A percentile compares a stretch with the other conserved stretches of the same genome.
Conservation (phyloP, 92 coral and sea anemone species). For the Porites divaricata region DNA sequence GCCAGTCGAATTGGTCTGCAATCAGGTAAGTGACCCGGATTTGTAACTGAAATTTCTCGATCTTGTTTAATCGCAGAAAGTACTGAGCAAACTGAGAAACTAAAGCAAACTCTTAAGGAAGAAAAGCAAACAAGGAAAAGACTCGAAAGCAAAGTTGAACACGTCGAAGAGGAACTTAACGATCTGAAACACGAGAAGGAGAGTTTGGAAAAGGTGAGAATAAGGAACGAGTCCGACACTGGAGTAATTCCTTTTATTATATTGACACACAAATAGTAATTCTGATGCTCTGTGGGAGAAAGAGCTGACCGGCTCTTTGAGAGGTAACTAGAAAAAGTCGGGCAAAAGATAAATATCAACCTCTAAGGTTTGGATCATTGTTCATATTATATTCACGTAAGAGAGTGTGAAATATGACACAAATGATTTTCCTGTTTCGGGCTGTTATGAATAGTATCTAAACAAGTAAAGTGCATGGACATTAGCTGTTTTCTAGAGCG, state of each 20-base stretch:
- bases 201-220: slow-evolving; percentile 84
- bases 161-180: slow-evolving; percentile 87
- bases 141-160: slow-evolving; percentile 83
- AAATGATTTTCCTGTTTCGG: no score
- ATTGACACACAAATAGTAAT: no score
- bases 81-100: slow-evolving; percentile 68
- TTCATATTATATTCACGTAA: no score
- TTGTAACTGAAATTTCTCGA: background rate
- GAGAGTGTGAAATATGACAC: no score
- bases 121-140: slow-evolving; percentile 92
- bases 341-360: no score
- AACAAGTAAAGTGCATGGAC: background rate
- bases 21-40: no score
- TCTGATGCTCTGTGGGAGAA: no score
- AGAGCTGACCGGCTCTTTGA: no score
- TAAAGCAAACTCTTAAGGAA: slow-evolving; percentile 82
- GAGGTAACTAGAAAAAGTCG: no score
- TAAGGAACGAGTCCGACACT: background rate
- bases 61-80: slow-evolving; percentile 58
- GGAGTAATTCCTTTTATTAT: background rate
- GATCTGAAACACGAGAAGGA: slow-evolving; percentile 94
- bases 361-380: no score
- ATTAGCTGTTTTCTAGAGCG: background rate
- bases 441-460: no score
- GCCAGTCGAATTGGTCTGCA: no score